Conservation (phyloP, 2,888 invertebrate genomes). For the Drosophila kambysellisi region DNA sequence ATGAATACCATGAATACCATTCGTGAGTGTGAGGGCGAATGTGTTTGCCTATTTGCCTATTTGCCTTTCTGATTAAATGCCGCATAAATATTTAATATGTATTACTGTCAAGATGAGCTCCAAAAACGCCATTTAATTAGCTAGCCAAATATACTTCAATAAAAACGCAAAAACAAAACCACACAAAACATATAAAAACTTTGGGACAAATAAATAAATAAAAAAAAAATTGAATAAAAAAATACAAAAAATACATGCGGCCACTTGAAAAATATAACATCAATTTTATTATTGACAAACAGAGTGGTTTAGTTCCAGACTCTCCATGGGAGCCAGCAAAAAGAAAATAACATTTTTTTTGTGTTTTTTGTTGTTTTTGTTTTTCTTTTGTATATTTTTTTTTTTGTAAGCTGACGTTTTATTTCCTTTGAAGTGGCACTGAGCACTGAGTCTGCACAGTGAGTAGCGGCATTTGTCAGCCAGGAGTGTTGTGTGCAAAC, state of each 20-base stretch:
- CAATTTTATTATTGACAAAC: conserved; percentile 65
- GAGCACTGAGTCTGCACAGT: background rate
- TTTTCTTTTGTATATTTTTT: conserved; percentile 33
- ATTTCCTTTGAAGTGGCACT: conserved; percentile 71
- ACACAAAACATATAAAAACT: conserved; percentile 21
- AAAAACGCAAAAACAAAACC: conserved; percentile 26
- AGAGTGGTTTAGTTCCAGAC: conserved; percentile 48
- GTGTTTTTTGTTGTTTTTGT: conserved; percentile 23
- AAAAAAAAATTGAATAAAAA: background rate
- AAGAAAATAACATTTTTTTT: conserved; percentile 35
- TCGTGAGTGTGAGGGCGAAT: background rate
- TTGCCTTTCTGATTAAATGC: conserved; percentile 56
- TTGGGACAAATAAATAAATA: conserved; percentile 21
- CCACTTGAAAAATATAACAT: conserved; percentile 58
- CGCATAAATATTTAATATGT: conserved; percentile 68
- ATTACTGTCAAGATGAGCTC: conserved; percentile 26
- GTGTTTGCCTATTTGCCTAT: conserved; percentile 1
- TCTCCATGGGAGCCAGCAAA: conserved; percentile 22
- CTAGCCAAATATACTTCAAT: conserved; percentile 51
- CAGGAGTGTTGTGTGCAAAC: conserved; percentile 29
- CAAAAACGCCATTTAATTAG: conserved; percentile 67
- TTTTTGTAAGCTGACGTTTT: conserved; percentile 58
- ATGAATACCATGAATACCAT: conserved; percentile 6
- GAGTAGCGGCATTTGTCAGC: conserved; percentile 28
- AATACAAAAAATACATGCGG: conserved; percentile 5